Percentiles rank a stretch among this genome's conserved stretches.
Conservation (phyloP, 2,113 vertebrate genomes). For the Aptenodytes patagonicus region DNA sequence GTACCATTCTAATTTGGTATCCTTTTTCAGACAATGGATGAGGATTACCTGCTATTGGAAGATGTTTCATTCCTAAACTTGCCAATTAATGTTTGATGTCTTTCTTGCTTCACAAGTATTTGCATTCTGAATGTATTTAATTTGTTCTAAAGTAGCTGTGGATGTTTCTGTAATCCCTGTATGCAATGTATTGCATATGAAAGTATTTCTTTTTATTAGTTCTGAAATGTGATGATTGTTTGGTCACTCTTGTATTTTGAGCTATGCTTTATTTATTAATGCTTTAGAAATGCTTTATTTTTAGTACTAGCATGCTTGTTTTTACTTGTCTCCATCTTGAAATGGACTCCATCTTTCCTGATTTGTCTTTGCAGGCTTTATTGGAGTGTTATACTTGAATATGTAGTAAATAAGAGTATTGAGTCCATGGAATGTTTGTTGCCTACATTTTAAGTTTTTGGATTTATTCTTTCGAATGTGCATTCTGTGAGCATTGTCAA, state of each 20-base stretch:
- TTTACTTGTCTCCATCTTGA: neutral
- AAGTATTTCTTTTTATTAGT: neutral
- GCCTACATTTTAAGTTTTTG: neutral
- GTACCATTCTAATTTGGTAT: neutral
- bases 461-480: neutral
- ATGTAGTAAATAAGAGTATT: neutral
- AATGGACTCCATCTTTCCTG: neutral
- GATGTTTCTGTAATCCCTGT: neutral
- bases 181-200: neutral
- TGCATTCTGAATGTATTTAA: neutral
- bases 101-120: neutral
- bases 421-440: neutral
- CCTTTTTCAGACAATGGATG: neutral
- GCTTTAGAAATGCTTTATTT: neutral
- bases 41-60: neutral
- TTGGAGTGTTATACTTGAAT: neutral
- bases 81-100: neutral
- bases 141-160: neutral
- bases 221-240: neutral
- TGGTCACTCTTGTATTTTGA: neutral
- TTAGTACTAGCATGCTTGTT: neutral
- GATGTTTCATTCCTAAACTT: neutral
- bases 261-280: neutral
- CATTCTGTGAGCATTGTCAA: neutral
- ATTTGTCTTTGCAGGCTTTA: neutral